These are phyloP conservation scores for Caradrina clavipalpis DNA, from an alignment of 2,888 invertebrate species.

Conservation along the genomic window DNA sequence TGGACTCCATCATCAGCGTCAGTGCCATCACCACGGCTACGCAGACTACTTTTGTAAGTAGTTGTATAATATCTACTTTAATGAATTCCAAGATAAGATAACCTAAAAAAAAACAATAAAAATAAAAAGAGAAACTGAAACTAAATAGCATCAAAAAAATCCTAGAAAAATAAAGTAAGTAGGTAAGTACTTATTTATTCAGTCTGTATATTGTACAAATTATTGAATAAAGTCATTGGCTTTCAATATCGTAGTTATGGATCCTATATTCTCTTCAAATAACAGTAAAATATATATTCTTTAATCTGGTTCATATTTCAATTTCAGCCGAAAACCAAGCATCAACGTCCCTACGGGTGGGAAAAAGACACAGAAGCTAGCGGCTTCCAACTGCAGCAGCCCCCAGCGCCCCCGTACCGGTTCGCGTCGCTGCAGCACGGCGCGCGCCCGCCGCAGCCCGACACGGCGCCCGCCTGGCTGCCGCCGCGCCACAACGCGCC, in stretches of 20 bases:
- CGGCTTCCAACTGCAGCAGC: slow-evolving; percentile 88
- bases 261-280: too few relatives aligned
- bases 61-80: background rate
- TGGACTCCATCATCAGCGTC: slow-evolving; percentile 87
- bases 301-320: background rate
- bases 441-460: slow-evolving; percentile 83
- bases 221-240: too few relatives aligned
- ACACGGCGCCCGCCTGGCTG: slow-evolving; percentile 82
- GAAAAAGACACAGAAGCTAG: slow-evolving; percentile 89
- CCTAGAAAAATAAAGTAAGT: too few relatives aligned
- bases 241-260: background rate
- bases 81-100: background rate
- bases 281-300: background rate
- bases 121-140: too few relatives aligned
- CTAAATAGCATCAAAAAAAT: too few relatives aligned
- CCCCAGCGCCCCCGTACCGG: slow-evolving; percentile 91
- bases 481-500: slow-evolving; percentile 80
- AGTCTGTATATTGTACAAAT: too few relatives aligned
- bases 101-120: too few relatives aligned
- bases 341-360: slow-evolving; percentile 94
- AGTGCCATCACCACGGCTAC: slow-evolving; percentile 92
- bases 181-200: too few relatives aligned
- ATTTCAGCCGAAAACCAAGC: slow-evolving; percentile 94
- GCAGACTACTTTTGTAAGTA: slow-evolving; percentile 95
- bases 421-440: slow-evolving; percentile 93